These are phyloP conservation scores for Hirtodrosophila histrioides DNA, from an alignment of 2,888 invertebrate species.

Conservation along the genomic window DNA sequence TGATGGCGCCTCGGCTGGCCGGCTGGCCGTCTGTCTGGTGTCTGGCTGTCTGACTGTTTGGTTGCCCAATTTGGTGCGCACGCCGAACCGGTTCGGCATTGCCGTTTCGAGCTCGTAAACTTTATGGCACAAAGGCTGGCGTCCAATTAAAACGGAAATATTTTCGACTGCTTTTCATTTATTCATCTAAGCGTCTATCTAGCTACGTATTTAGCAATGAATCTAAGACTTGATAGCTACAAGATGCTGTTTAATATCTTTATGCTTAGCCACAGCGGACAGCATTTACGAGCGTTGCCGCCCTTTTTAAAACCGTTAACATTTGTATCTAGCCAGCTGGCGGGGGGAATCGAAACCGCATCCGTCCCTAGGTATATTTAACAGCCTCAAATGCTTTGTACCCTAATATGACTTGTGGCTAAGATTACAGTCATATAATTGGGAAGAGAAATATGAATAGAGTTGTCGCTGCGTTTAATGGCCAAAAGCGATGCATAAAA, in stretches of 20 bases:
- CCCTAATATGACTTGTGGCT: constrained; percentile 10
- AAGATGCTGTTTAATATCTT: constrained; percentile 51
- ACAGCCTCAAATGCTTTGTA: not conserved
- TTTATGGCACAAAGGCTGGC: constrained; percentile 51
- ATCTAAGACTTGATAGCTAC: constrained; percentile 30
- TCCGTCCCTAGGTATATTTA: constrained; percentile 26
- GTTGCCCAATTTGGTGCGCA: constrained; percentile 73
- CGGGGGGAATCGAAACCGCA: constrained; percentile 16
- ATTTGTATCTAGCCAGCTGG: constrained; percentile 9
- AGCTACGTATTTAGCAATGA: constrained; percentile 10
- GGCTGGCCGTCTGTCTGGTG: constrained; percentile 33
- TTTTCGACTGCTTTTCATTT: constrained; percentile 45
- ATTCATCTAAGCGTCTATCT: constrained; percentile 21
- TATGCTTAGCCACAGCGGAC: constrained; percentile 15
- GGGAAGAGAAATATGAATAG: constrained; percentile 42
- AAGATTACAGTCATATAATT: constrained; percentile 8
- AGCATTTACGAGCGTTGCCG: constrained; percentile 47
- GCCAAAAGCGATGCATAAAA: constrained; percentile 45
- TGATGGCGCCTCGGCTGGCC: constrained; percentile 19
- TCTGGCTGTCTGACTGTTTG: constrained; percentile 64
- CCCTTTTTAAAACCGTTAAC: constrained; percentile 45
- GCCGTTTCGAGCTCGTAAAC: constrained; percentile 41
- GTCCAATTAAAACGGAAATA: constrained; percentile 64
- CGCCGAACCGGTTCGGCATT: constrained; percentile 60
- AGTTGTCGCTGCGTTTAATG: constrained; percentile 51